These are phyloP conservation scores for Ornithoptera alexandrae DNA, from an alignment of 2,888 invertebrate genomes.

Conservation along the genomic window DNA sequence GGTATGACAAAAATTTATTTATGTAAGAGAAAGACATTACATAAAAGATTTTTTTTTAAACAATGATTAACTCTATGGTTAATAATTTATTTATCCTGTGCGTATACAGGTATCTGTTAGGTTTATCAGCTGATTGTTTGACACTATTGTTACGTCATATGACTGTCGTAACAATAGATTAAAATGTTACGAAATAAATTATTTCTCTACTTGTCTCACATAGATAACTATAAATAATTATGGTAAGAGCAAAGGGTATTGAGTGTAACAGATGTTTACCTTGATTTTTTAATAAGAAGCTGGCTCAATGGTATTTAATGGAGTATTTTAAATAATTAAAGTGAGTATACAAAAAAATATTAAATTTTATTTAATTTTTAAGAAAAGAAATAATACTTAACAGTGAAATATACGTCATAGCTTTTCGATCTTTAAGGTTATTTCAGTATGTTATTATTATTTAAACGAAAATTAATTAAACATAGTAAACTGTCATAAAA, in stretches of 20 bases:
- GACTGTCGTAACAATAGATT: slow-evolving; percentile 4
- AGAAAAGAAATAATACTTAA: not conserved
- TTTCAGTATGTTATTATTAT: not conserved
- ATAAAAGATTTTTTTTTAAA: too few species aligned
- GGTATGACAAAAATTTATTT: too few species aligned
- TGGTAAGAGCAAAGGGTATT: slow-evolving; percentile 2
- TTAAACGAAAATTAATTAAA: not conserved
- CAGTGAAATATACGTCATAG: not conserved
- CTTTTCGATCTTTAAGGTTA: not conserved
- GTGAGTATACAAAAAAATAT: not conserved
- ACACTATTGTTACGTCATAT: slow-evolving; percentile 8
- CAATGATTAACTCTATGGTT: not conserved
- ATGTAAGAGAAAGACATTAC: not conserved
- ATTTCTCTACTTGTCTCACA: not conserved
- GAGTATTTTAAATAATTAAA: not conserved
- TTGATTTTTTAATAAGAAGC: not conserved
- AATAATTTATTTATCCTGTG: not conserved
- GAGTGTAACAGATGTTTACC: not conserved
- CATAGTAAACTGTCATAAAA: not conserved
- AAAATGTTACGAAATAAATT: slow-evolving; percentile 3
- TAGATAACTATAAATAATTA: slow-evolving; percentile 1
- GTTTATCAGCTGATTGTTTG: slow-evolving; percentile 20
- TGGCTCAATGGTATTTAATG: not conserved
- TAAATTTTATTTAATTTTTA: not conserved
- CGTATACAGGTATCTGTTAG: not conserved